These are phyloP conservation scores for Ancistrus triradiatus DNA, from an alignment of 2,113 vertebrate species.

Conservation along the genomic window DNA sequence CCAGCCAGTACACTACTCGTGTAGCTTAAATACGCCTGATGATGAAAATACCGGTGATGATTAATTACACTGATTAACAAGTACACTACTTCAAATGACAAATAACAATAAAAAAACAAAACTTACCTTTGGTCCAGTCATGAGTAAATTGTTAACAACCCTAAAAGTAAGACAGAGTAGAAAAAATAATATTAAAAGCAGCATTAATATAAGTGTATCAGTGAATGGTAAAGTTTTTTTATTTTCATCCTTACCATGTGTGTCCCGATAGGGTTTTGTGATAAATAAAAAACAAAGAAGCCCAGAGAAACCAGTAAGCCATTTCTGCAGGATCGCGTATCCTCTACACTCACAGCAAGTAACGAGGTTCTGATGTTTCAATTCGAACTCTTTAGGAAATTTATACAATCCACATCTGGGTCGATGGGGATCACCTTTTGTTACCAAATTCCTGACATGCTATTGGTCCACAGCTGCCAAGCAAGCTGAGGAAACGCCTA, in stretches of 20 bases:
- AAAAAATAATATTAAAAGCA: not conserved
- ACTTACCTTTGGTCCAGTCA: conserved; percentile 93
- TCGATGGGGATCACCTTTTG: conserved; percentile 29
- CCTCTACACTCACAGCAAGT: not conserved
- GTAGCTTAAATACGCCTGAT: conserved; percentile 85
- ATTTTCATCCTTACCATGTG: conserved; percentile 74
- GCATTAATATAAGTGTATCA: not conserved
- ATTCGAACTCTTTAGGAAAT: conserved; percentile 21
- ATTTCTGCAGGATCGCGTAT: conserved; percentile 39
- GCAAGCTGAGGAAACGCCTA: conserved; percentile 62
- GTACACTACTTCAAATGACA: no score
- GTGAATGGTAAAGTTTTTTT: no score
- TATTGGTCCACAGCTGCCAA: conserved; percentile 31
- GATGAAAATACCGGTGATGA: not conserved
- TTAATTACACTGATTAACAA: not conserved
- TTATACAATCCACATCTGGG: conserved; percentile 26
- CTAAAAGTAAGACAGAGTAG: conserved; percentile 60
- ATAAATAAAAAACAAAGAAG: conserved; percentile 60
- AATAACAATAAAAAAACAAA: not conserved
- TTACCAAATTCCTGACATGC: conserved; percentile 2
- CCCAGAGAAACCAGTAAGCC: conserved; percentile 53
- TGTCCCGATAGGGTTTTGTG: conserved; percentile 54
- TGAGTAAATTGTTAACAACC: conserved; percentile 90
- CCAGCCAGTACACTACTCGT: conserved; percentile 85
- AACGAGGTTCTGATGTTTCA: conserved; percentile 4